A percentile compares a stretch with the other conserved stretches of the same genome.
Conservation (phyloP, 1,140 invertebrate species). For the Orchestia grillus region DNA sequence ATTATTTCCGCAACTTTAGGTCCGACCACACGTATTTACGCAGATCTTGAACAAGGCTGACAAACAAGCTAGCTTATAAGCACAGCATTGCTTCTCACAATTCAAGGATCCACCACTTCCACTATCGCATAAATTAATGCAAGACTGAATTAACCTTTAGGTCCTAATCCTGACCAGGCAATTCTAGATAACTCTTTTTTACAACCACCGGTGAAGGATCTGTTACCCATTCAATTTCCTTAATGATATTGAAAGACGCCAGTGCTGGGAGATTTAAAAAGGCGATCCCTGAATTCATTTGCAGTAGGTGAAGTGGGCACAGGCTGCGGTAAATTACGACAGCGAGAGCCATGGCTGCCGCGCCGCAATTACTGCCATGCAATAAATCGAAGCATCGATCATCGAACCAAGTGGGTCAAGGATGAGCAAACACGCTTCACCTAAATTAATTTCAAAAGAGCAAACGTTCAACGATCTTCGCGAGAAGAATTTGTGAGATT, state of each 20-base stretch:
- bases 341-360: not conserved
- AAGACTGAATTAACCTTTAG: not conserved
- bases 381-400: not conserved
- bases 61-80: not conserved
- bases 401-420: not conserved
- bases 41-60: not conserved
- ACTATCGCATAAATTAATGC: not conserved
- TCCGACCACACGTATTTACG: not conserved
- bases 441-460: not conserved
- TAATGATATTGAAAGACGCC: not conserved
- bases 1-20: too few relatives aligned
- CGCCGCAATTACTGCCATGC: not conserved
- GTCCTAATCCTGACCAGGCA: not conserved
- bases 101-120: not conserved
- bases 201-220: not conserved
- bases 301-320: not conserved
- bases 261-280: not conserved
- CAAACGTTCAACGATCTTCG: not conserved
- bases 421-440: not conserved
- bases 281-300: not conserved
- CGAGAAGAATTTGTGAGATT: not conserved
- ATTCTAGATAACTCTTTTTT: not conserved
- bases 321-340: not conserved
- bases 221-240: not conserved
- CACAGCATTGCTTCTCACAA: not conserved